Evolutionary conservation across 2,113 vertebrate genomes (phyloP), one percentile per base, ranked within the genome.

Genomic region (Marmota monax): DNA sequence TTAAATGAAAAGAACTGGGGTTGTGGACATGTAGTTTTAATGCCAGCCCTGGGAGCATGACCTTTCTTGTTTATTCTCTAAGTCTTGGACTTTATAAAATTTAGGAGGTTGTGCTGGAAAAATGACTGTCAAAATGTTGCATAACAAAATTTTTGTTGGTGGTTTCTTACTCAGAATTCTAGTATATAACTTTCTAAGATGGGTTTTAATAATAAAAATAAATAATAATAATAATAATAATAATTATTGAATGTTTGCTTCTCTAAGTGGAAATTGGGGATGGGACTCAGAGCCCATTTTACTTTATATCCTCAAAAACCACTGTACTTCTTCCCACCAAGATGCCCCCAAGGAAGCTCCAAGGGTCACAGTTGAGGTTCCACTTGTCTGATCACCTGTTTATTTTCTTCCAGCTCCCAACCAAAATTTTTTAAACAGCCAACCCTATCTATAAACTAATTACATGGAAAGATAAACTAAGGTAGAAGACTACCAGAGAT

Each of bases 391-490:
- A 51, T 39, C 10, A 17, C n/a, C 18, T n/a, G 11, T 42, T 42
- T 37, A 53, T 87, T 53, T 96, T 39, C 48, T 77, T 69, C 74
- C 11, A 72, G 37, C n/a, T 95, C 18, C 74, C 56, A 90, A 51
- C 18, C 70, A 88, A 7, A 32, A 79, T 37, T 79, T 74, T 45
- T 78, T 79, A 27, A 20, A 73, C 2, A 94, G 84, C 22, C 16
- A 84, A 70, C 16, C 3, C 42, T 88, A n/a, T 70, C 72, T 77
- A 70, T 39, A 63, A 90, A 87, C 45, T 56, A 90, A 78, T 65
- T 48, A 87, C 22, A 25, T 17, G 17, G 29, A 87, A 92, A 58
- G 18, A 86, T 53, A 84, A 67, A 69, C 5, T 90, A 17, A 27
- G 14, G 77, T 51, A 90, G n/a, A 74, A 87, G 45, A 84, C 13